These are phyloP conservation scores for Brachymystax lenok DNA, from an alignment of 2,797 vertebrate genomes.

Conservation along the genomic window DNA sequence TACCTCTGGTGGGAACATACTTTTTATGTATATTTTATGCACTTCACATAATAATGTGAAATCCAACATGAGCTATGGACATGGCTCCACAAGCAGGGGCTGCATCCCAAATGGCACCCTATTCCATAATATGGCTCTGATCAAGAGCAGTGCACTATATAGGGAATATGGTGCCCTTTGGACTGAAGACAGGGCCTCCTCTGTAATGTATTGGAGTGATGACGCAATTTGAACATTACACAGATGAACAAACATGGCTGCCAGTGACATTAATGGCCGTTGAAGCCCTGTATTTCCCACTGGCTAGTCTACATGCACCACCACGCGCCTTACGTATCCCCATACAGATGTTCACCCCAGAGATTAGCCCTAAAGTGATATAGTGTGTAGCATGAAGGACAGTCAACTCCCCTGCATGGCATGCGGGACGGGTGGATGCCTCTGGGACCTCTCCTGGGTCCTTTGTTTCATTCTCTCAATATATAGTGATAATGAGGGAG, in stretches of 20 bases:
- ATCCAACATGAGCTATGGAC: constrained; percentile 22
- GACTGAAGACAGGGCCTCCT: constrained; percentile 19
- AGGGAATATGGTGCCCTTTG: background rate
- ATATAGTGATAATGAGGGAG: constrained; percentile 60
- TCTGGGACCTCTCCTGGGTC: constrained; percentile 53
- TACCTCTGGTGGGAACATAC: constrained; percentile 17
- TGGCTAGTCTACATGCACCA: constrained; percentile 47
- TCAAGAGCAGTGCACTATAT: background rate
- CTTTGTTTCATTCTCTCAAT: constrained; percentile 55
- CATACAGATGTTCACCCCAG: constrained; percentile 70
- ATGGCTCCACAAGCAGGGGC: background rate
- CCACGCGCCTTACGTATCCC: constrained; percentile 56
- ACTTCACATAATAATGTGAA: constrained; percentile 23
- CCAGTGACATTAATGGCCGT: constrained; percentile 54
- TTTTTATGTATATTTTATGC: constrained; percentile 25
- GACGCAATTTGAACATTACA: constrained; percentile 63
- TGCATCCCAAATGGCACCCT: background rate
- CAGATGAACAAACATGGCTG: constrained; percentile 61
- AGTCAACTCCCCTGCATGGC: constrained; percentile 51
- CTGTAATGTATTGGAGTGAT: constrained; percentile 43
- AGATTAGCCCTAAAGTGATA: constrained; percentile 59
- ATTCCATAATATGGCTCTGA: background rate
- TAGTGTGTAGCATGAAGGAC: constrained; percentile 57
- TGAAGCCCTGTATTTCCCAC: constrained; percentile 45
- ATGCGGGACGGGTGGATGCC: constrained; percentile 22